These are phyloP conservation scores for Herpailurus yagouaroundi DNA, from an alignment of 2,113 vertebrate species.

Conservation along the genomic window DNA sequence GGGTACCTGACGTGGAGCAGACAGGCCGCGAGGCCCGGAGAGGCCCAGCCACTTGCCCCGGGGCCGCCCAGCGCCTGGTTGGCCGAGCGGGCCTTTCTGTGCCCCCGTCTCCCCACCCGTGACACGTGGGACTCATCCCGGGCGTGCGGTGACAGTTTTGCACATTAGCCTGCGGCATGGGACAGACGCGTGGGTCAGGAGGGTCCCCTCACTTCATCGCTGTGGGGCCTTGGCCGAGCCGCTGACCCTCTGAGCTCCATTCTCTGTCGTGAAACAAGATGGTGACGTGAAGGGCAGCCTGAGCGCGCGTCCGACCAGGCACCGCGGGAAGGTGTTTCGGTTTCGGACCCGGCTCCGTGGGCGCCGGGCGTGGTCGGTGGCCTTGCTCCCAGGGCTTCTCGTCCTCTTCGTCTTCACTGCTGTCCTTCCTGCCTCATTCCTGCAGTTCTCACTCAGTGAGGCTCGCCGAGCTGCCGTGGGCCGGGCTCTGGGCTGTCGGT, in stretches of 20 bases:
- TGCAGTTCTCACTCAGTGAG: not conserved
- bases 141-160: fast-evolving
- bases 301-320: fast-evolving
- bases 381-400: not conserved
- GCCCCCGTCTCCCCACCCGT: fast-evolving
- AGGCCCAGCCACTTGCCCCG: not conserved
- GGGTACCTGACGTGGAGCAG: no score
- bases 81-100: not conserved
- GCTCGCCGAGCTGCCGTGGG: not conserved
- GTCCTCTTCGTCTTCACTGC: fast-evolving
- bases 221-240: fast-evolving
- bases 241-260: not conserved
- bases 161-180: fast-evolving
- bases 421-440: not conserved
- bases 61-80: not conserved
- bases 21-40: not conserved
- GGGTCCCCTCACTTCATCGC: not conserved
- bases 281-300: fast-evolving
- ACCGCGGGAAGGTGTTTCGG: fast-evolving
- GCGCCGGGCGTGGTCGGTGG: not conserved
- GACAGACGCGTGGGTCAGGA: not conserved
- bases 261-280: not conserved
- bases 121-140: fast-evolving
- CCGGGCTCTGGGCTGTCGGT: not conserved
- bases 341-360: not conserved